Percentiles rank a stretch among this genome's conserved stretches.
Evolutionary conservation across 2,888 invertebrate species (phyloP).

Genomic region (Linnaemya tessellans): DNA sequence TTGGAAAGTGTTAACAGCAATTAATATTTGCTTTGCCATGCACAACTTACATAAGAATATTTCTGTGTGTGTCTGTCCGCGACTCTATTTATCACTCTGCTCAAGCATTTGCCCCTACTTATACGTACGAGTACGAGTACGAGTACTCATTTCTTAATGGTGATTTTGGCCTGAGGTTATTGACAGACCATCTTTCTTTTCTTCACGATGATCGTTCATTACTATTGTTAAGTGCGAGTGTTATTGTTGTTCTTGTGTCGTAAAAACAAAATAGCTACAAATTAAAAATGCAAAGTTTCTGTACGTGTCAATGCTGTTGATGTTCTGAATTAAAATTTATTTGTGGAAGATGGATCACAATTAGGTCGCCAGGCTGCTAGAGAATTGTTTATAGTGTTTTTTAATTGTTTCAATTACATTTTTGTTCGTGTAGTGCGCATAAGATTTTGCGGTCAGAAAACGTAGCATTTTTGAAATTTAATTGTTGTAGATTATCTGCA

Average conservation of each 20-base stretch:
- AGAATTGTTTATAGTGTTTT: neutral
- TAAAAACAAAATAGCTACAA: constrained; percentile 18
- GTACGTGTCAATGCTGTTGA: constrained; percentile 53
- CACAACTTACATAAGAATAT: constrained; percentile 8
- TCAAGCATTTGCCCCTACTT: neutral
- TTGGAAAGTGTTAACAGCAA: constrained; percentile 65
- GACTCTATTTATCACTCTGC: neutral
- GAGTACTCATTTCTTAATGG: constrained; percentile 38
- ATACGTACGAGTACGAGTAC: too few relatives aligned
- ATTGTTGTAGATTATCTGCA: constrained; percentile 1
- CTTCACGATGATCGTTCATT: constrained; percentile 40
- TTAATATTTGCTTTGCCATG: constrained; percentile 56
- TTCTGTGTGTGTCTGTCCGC: neutral
- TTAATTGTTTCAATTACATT: neutral
- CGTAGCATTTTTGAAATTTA: neutral
- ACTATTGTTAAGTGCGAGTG: neutral
- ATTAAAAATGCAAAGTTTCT: constrained; percentile 50
- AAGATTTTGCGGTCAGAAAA: constrained; percentile 4
- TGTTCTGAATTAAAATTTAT: constrained; percentile 55
- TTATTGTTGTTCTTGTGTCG: constrained; percentile 5
- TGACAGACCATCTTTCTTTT: constrained; percentile 67
- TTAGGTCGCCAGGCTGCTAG: constrained; percentile 22
- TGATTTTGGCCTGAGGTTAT: constrained; percentile 64
- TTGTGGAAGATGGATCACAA: constrained; percentile 31
- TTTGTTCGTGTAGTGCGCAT: neutral